Evolutionary conservation across 2,888 invertebrate genomes (phyloP), one percentile per base, ranked within the genome.

Genomic region (Himalopsyche anomala): DNA sequence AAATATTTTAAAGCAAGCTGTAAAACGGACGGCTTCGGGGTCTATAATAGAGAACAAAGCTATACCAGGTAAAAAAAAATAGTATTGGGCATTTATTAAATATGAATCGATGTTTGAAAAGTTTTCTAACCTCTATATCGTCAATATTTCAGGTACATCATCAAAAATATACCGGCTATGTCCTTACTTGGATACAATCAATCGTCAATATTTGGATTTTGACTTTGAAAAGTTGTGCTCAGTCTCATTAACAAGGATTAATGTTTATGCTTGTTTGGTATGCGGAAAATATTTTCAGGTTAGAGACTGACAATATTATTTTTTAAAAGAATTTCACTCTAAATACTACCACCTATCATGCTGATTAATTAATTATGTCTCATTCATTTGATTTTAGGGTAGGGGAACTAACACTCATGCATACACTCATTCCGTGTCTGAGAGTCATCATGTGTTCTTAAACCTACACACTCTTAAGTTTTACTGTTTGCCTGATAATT

Each of bases 161-260:
- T 17, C 80, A 19, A 93, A 93, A 89, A 86, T 89, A 2, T 91
- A 92, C 88, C 94, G 96, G 85, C 94, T 97, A 80, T 99, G 99
- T 90, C 99, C 99, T 0, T 99, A 99, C 91, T 93, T 99, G 90
- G 99, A 99, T 90, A 99, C 99, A 0, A 99, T 99, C 87, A 99
- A 99, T 91, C 94, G 99, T 84, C 98, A 98, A 90, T 95, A 99
- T 87, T 92, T 99, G 87, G 99, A 99, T 92, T 99, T 99, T 93
- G 99, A 99, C 93, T 99, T 99, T 93, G 99, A 99, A 92, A 99
- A 99, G 91, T 92, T 99, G 40, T 99, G 99, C 91, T 99, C 99
- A 0, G 97, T 99, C 56, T 99, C 99, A 0, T 91, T 99, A 88
- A 99, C 99, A 0, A 96, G 99, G 90, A 98, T 99, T 89, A 99